Percentiles rank a stretch among this genome's conserved stretches.
Conservation (phyloP, 1,140 invertebrate genomes). For the Globodera ellingtonae region DNA sequence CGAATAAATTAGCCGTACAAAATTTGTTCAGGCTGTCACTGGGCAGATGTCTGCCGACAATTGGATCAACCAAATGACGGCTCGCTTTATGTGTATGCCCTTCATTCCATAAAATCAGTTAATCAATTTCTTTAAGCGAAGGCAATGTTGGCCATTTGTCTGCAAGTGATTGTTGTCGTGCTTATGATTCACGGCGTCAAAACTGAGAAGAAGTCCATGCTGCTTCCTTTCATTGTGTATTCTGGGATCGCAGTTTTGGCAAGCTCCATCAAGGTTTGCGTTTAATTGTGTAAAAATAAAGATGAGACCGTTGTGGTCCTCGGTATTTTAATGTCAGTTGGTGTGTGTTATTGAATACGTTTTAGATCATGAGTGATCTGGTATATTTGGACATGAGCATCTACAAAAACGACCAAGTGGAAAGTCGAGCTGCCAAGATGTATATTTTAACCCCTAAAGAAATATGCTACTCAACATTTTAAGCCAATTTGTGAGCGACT, state of each 20-base stretch:
- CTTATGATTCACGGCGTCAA: conserved; percentile 62
- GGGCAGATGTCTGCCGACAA: conserved; percentile 53
- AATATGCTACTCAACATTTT: conserved; percentile 26
- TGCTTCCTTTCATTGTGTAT: conserved; percentile 62
- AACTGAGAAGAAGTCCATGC: conserved; percentile 52
- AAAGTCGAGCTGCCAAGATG: conserved; percentile 13
- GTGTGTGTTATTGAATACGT: background rate
- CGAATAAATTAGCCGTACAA: conserved; percentile 19
- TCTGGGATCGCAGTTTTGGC: conserved; percentile 58
- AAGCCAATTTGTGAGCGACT: conserved; percentile 54
- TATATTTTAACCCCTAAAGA: background rate
- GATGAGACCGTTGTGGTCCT: conserved; percentile 5
- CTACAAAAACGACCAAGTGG: conserved; percentile 32
- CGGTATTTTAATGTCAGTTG: background rate
- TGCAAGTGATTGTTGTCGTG: conserved; percentile 60
- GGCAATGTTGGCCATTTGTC: conserved; percentile 52
- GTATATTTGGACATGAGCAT: conserved; percentile 35
- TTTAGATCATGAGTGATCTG: conserved; percentile 36
- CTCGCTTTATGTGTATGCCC: conserved; percentile 56
- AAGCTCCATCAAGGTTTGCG: conserved; percentile 52
- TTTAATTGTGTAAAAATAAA: too few species aligned
- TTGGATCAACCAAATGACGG: conserved; percentile 59
- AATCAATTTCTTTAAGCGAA: conserved; percentile 47
- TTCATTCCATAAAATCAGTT: conserved; percentile 37
- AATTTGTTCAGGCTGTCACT: conserved; percentile 40